Conservation (phyloP, 1,140 invertebrate genomes). For the Hylaeus anthracinus region DNA sequence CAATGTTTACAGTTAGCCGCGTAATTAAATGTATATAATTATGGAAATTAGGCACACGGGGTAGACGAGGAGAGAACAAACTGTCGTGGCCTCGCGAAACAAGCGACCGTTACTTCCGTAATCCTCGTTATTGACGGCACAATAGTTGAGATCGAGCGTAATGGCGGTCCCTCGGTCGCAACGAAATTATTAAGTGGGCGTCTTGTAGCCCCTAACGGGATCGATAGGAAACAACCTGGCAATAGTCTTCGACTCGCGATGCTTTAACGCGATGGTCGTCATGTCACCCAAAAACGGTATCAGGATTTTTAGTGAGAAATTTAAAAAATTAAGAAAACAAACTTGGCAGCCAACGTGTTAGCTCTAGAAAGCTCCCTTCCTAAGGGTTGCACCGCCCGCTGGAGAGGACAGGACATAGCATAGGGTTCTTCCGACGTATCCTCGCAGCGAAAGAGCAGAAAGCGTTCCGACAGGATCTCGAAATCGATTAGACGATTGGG, state of each 20-base stretch:
- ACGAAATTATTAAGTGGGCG: slow-evolving; percentile 63
- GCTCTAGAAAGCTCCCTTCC: too few relatives aligned
- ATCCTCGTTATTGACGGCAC: slow-evolving; percentile 52
- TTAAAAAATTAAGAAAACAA: too few relatives aligned
- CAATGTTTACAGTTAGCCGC: slow-evolving; percentile 28
- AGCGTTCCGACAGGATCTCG: slow-evolving; percentile 33
- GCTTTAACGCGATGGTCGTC: too few relatives aligned
- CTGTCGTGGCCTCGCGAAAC: slow-evolving; percentile 23
- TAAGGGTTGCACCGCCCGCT: too few relatives aligned
- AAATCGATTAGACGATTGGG: slow-evolving; percentile 15
- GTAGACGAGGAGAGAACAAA: background rate
- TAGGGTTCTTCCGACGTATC: too few relatives aligned
- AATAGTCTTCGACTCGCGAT: slow-evolving; percentile 29
- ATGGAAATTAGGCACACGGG: background rate
- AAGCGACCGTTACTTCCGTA: slow-evolving; percentile 23
- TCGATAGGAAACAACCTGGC: slow-evolving; percentile 21
- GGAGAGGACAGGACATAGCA: too few relatives aligned
- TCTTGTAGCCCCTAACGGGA: slow-evolving; percentile 37
- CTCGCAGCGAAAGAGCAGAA: background rate
- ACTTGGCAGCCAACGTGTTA: too few relatives aligned
- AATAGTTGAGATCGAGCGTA: slow-evolving; percentile 37
- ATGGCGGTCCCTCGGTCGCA: slow-evolving; percentile 26
- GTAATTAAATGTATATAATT: slow-evolving; percentile 14
- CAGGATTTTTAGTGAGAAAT: too few relatives aligned
- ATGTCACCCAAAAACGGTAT: too few relatives aligned